Evolutionary conservation across 92 coral and sea anemone species (phyloP), one percentile per base, ranked within the genome.

Genomic region (Phenganax subtilis): DNA sequence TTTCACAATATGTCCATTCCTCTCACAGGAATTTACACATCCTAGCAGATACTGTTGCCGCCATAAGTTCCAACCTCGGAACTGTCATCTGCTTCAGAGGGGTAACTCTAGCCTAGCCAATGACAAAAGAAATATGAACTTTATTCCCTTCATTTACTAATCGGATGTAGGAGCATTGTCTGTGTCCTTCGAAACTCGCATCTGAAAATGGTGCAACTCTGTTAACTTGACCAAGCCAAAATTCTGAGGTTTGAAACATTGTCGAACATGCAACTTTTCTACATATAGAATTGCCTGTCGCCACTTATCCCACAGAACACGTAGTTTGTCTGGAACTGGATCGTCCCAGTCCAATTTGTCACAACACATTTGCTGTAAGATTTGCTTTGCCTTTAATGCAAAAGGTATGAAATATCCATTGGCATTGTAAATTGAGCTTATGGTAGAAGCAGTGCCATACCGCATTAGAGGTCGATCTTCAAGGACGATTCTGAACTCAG

Each of bases 401-500:
- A 76, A 54, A 9, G 68, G 68, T 16, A 55, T 15, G 3, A 76
- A 6, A 54, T 55, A 76, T 9, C 68, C 81, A 76, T 55, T 76
- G 6, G 81, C 68, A 57, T 76, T 68, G 62, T 55, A 76, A 29
- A 76, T 76, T 2, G 81, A 76, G 0, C 81, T 53, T 6, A 76
- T 30, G 20, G 81, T 76, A 8, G 69, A 76, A 9, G 57, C 47
- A 55, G 57, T 76, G 7, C 81, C 81, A 53, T 68, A 29, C 14
- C 81, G 25, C 51, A 51, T 76, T 2, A 65, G 64, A n/a, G 87
- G 87, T 2, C 88, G 86, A 71, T 84, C 92, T 44, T 87, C 83
- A 14, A 89, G 81, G 6, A 15, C 82, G 28, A 89, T 84, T 53
- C 82, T 84, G 71, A 89, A 89, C 58, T 85, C 70, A 51, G 80